Conservation (phyloP, 2,888 invertebrate genomes). For the Thereva unica region DNA sequence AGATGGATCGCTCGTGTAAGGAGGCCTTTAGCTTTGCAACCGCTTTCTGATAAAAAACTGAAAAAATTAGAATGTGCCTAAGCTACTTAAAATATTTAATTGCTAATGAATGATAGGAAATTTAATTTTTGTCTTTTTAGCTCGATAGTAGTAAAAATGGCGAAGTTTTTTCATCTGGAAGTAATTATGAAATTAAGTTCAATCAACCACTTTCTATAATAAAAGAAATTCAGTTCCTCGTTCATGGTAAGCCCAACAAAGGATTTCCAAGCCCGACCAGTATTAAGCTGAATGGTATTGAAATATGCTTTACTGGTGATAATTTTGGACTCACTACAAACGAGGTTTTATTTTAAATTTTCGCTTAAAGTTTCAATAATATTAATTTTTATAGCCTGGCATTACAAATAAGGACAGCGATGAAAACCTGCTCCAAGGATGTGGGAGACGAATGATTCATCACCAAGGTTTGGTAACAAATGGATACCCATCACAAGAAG, state of each 20-base stretch:
- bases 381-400: no score
- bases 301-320: slow-evolving; percentile 29
- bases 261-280: slow-evolving; percentile 35
- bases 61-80: no score
- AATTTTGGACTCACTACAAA: neutral
- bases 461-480: slow-evolving; percentile 51
- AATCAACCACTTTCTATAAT: slow-evolving; percentile 11
- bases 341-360: neutral
- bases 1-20: no score
- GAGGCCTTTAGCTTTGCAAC: no score
- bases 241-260: slow-evolving; percentile 34
- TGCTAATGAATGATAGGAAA: neutral
- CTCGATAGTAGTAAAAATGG: neutral
- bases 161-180: slow-evolving; percentile 1
- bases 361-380: no score
- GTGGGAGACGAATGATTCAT: slow-evolving; percentile 35
- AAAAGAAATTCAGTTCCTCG: slow-evolving; percentile 27
- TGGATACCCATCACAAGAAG: slow-evolving; percentile 53
- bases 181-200: slow-evolving; percentile 33
- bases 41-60: no score
- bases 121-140: slow-evolving; percentile 12
- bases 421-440: slow-evolving; percentile 2
- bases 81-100: neutral
- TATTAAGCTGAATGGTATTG: slow-evolving; percentile 34
- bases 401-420: neutral